Evolutionary conservation across 2,888 invertebrate genomes (phyloP), one percentile per base, ranked within the genome.

Genomic region (Nemotelus nigrinus): DNA sequence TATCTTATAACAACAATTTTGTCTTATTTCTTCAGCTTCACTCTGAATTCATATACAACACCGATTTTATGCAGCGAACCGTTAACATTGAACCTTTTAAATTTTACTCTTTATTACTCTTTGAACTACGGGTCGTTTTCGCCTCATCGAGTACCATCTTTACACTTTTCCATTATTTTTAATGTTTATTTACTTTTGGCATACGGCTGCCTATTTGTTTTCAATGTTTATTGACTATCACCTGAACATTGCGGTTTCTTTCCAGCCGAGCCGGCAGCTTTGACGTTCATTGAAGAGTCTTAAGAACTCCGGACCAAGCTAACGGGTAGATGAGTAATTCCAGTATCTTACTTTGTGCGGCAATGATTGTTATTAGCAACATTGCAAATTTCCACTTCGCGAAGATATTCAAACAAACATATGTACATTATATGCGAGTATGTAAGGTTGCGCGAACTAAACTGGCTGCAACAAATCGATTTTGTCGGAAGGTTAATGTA

Each of bases 121-220:
- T 41, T 48, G 67, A 67, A 67, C 48, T 47, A 25, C n/a, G 48
- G 67, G 67, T 67, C 67, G 67, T 10, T 25, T 45, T n/a, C 10
- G n/a, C 48, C 48, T 67, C 47, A 67, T 67, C 10, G 48, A 67
- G 44, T 67, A 67, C 50, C 48, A 43, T 67, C 48, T 67, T 67
- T 48, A 48, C 47, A 48, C 67, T 48, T 67, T 67, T 48, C 67
- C 67, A 67, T 67, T 67, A 67, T 67, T 48, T 67, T 67, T 67
- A 67, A 67, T 67, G 67, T 67, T 67, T 67, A 67, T 67, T 67
- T 67, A 67, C 39, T 48, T 8, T 5, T 25, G 39, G 25, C 48
- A 67, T 25, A 8, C 10, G n/a, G 67, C 48, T 47, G n/a, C 48
- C 67, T 10, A 47, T 67, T 47, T 67, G 48, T 41, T 25, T 47